A percentile compares a stretch with the other conserved stretches of the same genome.
phyloP scores from a whole-genome alignment of 35 echinoderm and acorn worm species.

The Heliocidaris erythrogramma region DNA sequence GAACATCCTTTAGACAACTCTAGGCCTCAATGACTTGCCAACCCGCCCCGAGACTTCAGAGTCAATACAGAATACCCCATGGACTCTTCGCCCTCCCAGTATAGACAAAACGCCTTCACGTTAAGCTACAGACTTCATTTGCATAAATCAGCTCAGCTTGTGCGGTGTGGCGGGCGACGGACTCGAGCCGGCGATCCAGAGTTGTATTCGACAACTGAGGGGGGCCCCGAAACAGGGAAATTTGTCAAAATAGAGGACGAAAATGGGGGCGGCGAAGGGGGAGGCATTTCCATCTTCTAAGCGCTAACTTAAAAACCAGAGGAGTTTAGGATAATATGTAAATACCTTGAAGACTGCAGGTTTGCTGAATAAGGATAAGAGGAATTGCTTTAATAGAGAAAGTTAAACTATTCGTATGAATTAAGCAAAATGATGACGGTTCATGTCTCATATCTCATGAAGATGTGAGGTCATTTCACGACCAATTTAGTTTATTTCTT shows the following conservation, averaged over 20 bases:
- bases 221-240: not conserved
- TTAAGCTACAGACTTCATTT: not conserved
- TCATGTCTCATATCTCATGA: not conserved
- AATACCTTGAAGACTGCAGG: not conserved
- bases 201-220: not conserved
- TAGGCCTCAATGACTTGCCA: not conserved
- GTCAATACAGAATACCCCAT: not conserved
- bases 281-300: not conserved
- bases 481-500: not conserved
- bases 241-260: not conserved
- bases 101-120: not conserved
- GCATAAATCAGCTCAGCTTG: not conserved
- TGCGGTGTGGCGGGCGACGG: not conserved
- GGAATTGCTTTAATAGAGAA: not conserved
- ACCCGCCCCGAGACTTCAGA: not conserved
- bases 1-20: not conserved
- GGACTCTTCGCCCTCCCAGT: not conserved
- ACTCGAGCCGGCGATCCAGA: not conserved
- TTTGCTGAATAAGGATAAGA: not conserved
- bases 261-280: not conserved
- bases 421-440: not conserved
- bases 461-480: not conserved
- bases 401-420: not conserved
- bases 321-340: not conserved
- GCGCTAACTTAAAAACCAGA: not conserved